phyloP scores from a whole-genome alignment of 2,113 vertebrate species.

The Tachuris rubrigastra region DNA sequence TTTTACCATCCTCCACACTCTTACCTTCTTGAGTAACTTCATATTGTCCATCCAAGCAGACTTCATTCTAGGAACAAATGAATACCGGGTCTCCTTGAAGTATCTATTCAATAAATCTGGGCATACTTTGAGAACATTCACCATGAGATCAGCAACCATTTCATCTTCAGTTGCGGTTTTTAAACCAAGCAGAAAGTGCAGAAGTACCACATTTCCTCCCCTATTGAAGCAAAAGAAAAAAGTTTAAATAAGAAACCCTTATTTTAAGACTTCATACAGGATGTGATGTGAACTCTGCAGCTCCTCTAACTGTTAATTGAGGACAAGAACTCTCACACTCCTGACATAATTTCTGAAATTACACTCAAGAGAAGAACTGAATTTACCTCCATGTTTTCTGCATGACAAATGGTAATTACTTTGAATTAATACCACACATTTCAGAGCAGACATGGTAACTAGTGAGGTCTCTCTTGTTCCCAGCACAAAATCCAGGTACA shows the following conservation, averaged over 20 bases:
- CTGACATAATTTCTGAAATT: background rate
- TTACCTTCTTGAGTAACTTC: constrained; percentile 87
- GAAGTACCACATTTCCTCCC: constrained; percentile 88
- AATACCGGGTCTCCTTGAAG: constrained; percentile 88
- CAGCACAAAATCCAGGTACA: background rate
- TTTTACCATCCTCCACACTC: background rate
- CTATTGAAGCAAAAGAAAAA: constrained; percentile 63
- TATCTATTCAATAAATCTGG: constrained; percentile 89
- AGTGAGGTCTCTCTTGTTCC: background rate
- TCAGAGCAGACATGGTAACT: background rate
- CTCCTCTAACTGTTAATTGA: background rate
- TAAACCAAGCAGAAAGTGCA: constrained; percentile 89
- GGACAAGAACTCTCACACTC: background rate
- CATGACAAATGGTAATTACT: background rate
- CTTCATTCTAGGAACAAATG: constrained; percentile 84
- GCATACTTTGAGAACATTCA: constrained; percentile 83
- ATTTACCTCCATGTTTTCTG: background rate
- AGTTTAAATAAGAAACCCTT: background rate
- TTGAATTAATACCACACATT: background rate
- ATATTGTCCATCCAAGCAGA: constrained; percentile 90
- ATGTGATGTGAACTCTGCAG: background rate
- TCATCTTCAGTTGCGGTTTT: constrained; percentile 87
- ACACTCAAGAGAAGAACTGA: background rate
- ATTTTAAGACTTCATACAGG: background rate
- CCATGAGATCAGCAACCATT: constrained; percentile 85